Base-by-base conservation (phyloP, 2,113 vertebrate genomes). In the Arenaria interpres region DNA sequence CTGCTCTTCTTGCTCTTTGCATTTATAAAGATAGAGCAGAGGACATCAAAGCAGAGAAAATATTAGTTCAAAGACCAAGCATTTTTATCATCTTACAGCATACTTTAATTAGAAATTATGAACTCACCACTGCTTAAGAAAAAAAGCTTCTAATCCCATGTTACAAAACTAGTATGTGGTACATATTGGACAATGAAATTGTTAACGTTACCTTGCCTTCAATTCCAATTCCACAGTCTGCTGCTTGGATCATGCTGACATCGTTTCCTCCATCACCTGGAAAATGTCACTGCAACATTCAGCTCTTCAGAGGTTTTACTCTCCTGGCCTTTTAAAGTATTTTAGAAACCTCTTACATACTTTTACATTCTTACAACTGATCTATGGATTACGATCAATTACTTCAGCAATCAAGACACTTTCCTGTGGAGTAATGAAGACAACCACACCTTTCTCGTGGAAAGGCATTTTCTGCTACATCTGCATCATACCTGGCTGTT, bases 201-300 rank as follows among this genome's bases (percentile, higher is more conserved):
- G 28, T 56, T 45, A 78, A 75, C 32, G 48, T 98, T 98, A 99
- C 99, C 99, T 99, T 99, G 93, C 99, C 99, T 94, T 99, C 97
- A 64, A 98, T 98, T 93, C 99, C 99, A 96, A 98, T 98, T 66
- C 99, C 99, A 72, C 98, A 98, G 98, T 99, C 99, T 59, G 98
- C 99, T 25, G 99, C 99, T 95, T 99, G 99, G 97, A 99, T 99
- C 99, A 99, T 99, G 97, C 99, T 99, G 90, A 99, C 99, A 51
- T 99, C 99, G 39, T 99, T 99, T 77, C 99, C 99, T 80, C 99
- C 99, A 25, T 99, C 99, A 94, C 99, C 99, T 99, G 97, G 43
- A 96, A 93, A 94, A 93, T 14, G 43, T 27, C 33, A 78, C n/a
- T 64, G 45, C 53, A 93, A 95, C 46, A 72, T 77, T 87, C 22